Evolutionary conservation across 2,797 vertebrate genomes (phyloP).

Genomic region (Anabacerthia variegaticeps): DNA sequence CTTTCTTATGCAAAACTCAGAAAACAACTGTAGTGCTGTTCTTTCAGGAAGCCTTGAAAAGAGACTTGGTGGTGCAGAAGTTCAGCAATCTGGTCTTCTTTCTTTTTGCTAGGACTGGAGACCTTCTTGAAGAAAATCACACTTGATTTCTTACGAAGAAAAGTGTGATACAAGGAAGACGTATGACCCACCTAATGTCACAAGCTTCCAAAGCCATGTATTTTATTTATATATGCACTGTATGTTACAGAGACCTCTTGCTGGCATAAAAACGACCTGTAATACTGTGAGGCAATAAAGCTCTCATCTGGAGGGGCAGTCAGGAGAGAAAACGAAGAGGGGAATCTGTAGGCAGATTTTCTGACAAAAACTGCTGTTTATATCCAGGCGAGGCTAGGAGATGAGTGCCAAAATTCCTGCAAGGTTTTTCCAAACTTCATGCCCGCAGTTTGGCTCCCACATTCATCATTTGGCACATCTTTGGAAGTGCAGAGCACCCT

Average conservation of each 20-base stretch:
- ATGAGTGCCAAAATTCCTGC: not conserved
- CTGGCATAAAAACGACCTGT: not conserved
- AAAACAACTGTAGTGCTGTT: not conserved
- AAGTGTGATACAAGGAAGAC: not conserved
- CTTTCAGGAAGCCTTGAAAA: not conserved
- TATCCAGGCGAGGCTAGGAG: not conserved
- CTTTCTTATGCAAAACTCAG: not conserved
- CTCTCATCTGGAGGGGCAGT: not conserved
- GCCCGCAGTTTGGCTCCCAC: not conserved
- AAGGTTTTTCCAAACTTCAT: not conserved
- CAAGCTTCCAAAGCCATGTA: not conserved
- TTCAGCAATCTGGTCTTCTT: not conserved
- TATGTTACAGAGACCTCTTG: not conserved
- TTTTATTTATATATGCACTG: not conserved
- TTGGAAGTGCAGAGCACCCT: not conserved
- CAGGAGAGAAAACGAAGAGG: conserved; percentile 13
- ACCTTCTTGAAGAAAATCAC: not conserved
- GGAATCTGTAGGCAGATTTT: conserved; percentile 28
- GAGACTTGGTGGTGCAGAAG: not conserved
- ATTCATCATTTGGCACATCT: not conserved
- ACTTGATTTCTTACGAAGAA: not conserved
- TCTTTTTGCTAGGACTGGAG: not conserved
- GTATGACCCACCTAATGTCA: not conserved
- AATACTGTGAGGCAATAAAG: not conserved
- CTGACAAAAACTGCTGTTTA: conserved; percentile 40